Percentiles rank a stretch among this genome's conserved stretches.
phyloP scores from a whole-genome alignment of 2,113 vertebrate genomes.

The Tenebrosternarchus preto region DNA sequence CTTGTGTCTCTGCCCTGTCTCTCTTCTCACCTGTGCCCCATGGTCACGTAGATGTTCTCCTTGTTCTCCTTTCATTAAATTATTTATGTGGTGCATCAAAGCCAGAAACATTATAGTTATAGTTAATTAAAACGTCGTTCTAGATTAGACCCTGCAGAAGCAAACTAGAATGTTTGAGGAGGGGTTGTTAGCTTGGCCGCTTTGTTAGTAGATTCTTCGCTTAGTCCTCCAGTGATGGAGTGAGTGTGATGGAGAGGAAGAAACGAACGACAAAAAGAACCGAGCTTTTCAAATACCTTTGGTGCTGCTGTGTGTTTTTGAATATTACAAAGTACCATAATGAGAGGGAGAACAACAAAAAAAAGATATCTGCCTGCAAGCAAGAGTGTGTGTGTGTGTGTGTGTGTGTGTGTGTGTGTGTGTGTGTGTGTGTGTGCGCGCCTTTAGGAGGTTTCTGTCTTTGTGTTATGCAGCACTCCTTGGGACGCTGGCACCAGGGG shows the following conservation, averaged over 20 bases:
- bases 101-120: too few relatives aligned
- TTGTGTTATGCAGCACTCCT: constrained; percentile 71
- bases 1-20: too few relatives aligned
- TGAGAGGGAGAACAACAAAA: constrained; percentile 72
- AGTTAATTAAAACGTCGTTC: background rate
- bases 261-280: constrained; percentile 51
- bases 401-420: constrained; percentile 26
- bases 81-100: constrained; percentile 41
- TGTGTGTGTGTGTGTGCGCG: constrained; percentile 43
- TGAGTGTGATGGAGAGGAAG: background rate
- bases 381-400: constrained; percentile 55
- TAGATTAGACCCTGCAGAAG: constrained; percentile 34
- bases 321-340: constrained; percentile 79
- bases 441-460: constrained; percentile 76
- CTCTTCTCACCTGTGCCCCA: too few relatives aligned
- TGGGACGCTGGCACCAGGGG: constrained; percentile 74
- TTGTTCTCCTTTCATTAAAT: too few relatives aligned
- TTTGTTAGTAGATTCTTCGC: constrained; percentile 67
- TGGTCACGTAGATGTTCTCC: too few relatives aligned
- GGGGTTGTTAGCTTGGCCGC: constrained; percentile 70
- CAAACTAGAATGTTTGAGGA: constrained; percentile 46
- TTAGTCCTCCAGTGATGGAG: constrained; percentile 71
- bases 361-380: constrained; percentile 65
- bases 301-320: constrained; percentile 78
- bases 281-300: constrained; percentile 75